phyloP scores from a whole-genome alignment of 2,113 vertebrate genomes.

The Gymnorhina tibicen region DNA sequence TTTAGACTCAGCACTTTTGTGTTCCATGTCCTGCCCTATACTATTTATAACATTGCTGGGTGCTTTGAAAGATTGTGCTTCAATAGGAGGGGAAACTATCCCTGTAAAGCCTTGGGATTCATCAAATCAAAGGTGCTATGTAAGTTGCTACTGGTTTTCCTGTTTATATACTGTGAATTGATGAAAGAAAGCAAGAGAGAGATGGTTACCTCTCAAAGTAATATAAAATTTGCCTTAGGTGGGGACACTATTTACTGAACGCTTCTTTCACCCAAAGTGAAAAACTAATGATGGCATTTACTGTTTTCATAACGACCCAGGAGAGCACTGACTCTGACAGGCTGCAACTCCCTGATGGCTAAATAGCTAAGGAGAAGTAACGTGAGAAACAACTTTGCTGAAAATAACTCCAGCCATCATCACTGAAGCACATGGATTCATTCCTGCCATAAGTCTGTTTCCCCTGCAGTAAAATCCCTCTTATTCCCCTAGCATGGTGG shows the following conservation, averaged over 20 bases:
- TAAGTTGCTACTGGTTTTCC: background rate
- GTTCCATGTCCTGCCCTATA: background rate
- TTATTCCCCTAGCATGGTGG: background rate
- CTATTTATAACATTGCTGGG: background rate
- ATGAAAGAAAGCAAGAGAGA: background rate
- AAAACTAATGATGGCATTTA: slow-evolving; percentile 59
- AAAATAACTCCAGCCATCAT: slow-evolving; percentile 53
- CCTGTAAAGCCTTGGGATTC: background rate
- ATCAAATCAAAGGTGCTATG: background rate
- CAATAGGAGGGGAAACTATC: background rate
- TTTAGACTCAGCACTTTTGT: background rate
- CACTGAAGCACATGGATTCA: slow-evolving; percentile 36
- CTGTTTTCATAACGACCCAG: slow-evolving; percentile 68
- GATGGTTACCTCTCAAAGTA: background rate
- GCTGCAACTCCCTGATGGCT: slow-evolving; percentile 22
- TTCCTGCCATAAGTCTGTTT: background rate
- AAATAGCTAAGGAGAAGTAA: slow-evolving; percentile 34
- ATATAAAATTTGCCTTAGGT: slow-evolving; percentile 10
- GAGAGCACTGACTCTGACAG: slow-evolving; percentile 56
- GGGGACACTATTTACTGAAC: slow-evolving; percentile 16
- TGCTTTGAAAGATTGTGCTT: background rate
- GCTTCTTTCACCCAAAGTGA: slow-evolving; percentile 50
- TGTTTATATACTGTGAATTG: background rate
- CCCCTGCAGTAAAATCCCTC: background rate
- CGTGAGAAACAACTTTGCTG: slow-evolving; percentile 39